phyloP scores from a whole-genome alignment of 2,113 vertebrate species.

The Fregata magnificens region DNA sequence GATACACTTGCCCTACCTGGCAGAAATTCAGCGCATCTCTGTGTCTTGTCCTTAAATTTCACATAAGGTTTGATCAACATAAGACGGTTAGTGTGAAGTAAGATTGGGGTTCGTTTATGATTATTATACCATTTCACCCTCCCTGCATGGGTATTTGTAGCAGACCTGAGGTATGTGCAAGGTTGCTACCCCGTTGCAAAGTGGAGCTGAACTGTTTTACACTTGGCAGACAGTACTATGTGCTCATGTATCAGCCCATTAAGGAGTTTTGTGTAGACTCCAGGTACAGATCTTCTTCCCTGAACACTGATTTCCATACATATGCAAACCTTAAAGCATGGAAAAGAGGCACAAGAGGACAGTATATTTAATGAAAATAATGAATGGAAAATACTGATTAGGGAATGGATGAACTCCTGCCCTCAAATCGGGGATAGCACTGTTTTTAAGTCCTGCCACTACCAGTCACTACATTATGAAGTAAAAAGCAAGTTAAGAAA shows the following conservation, averaged over 20 bases:
- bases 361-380: background rate
- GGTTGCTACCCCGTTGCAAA: background rate
- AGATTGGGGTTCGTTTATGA: background rate
- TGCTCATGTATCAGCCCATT: background rate
- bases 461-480: background rate
- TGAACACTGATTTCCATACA: background rate
- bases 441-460: background rate
- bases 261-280: background rate
- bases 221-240: background rate
- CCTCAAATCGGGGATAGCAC: background rate
- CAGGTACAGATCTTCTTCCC: background rate
- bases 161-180: background rate
- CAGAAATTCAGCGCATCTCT: background rate
- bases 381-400: background rate
- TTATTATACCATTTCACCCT: background rate
- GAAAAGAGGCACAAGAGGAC: background rate
- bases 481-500: background rate
- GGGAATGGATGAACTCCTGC: background rate
- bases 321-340: background rate
- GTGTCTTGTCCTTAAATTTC: background rate
- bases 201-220: background rate
- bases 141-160: background rate
- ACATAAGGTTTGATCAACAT: background rate
- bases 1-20: background rate
- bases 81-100: background rate